Base-by-base conservation (phyloP, 2,797 vertebrate genomes). In the Chanos chanos region DNA sequence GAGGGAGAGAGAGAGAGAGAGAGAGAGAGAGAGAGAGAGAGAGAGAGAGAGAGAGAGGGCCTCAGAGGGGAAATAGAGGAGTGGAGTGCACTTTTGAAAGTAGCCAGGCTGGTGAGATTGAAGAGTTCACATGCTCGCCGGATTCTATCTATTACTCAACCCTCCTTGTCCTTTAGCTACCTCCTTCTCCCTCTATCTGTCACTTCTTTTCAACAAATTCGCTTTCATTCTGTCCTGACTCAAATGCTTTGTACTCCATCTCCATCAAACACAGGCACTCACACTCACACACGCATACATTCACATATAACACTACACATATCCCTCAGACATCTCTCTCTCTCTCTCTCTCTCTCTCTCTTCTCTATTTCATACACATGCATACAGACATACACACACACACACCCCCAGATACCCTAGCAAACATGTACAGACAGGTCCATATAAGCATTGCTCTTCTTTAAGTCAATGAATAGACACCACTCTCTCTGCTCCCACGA, bases 1-100 rank as follows among this genome's bases (percentile, higher is more conserved):
- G 55, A 56, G 24, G 10, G 55, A 70, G 45, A 41, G 36, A 58
- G 61, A 59, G 9, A 56, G 65, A 70, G 61, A 48, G 49, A 21
- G 41, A 33, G 44, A 33, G 50, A 50, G 28, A 33, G 24, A 50
- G 18, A 27, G 19, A 54, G 19, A 54, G 3, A 24, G 3, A 10
- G 34, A 41, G 45, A 59, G 16, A 37, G 25, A 37, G 13, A 16
- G 53, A 40, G 34, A 21, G 8, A 30, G 37, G 28, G 24, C 15
- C 24, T 5, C 6, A n/a, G 30, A 19, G 27, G 27, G 25, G 2
- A 16, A 16, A 52, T 37, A n/a, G 25, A 36, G 30, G 16, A 15
- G 36, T 22, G 25, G 34, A 40, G 27, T 19, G 7, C 53, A 51
- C 40, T 40, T 43, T 43, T 28, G 16, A 19, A 12, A 28, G 51